Base-by-base conservation (phyloP, 2,797 vertebrate species). In the Tokudaia tokunoshimensis region DNA sequence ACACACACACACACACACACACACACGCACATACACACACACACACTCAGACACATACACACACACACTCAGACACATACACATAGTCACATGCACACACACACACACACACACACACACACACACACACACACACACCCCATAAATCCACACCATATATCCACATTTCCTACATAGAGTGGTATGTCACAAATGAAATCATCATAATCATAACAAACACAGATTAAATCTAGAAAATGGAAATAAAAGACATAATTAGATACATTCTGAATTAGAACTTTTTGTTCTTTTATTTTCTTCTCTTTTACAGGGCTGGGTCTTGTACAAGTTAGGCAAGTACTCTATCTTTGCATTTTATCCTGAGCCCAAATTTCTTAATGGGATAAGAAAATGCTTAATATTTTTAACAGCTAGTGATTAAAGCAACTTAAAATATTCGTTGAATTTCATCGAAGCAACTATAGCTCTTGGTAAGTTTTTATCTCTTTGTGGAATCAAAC, bases 211-310 rank as follows among this genome's bases (percentile, higher is more conserved):
- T 65, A 61, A 9, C 47, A 93, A 80, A 67, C 70, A 26, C 37
- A 79, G 65, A 82, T 80, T 94, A 70, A 92, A 90, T 82, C 59
- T 89, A 26, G 29, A 20, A 93, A 91, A 90, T 75, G 19, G 92
- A 89, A 47, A 80, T 47, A 89, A 91, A 95, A 93, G 84, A 47
- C 50, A 65, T 76, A 34, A 90, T 31, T 83, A n/a, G 6, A 41
- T 22, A 80, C 72, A 34, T 91, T 85, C 47, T 79, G 11, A 67
- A 92, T 90, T 81, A 55, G 47, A 29, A 82, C 59, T 26, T 52
- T 95, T 76, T 22, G 81, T 59, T 61, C 19, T 78, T 89, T 47
- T 75, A 14, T 87, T 6, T 55, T 86, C 24, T 89, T 78, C 57
- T 63, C 8, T 61, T 63, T 47, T 78, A 2, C 19, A 76, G 12